Percentiles rank a stretch among this genome's conserved stretches.
Evolutionary conservation across 2,113 vertebrate genomes (phyloP).

Genomic region (Aegotheles bennettii): DNA sequence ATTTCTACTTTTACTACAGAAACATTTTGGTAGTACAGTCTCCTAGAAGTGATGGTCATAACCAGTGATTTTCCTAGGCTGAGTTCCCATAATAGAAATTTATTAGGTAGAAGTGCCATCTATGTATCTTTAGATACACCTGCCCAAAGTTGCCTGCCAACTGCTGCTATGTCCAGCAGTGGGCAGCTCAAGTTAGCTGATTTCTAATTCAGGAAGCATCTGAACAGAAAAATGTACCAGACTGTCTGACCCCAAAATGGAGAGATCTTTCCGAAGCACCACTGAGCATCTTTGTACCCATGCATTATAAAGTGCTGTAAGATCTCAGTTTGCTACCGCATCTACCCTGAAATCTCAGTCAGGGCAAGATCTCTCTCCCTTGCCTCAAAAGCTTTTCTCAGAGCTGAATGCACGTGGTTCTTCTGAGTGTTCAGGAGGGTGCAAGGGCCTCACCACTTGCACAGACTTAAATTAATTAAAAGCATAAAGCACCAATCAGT

Average conservation of each 20-base stretch:
- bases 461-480: background rate
- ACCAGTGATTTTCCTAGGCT: background rate
- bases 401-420: background rate
- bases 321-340: background rate
- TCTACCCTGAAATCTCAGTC: background rate
- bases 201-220: background rate
- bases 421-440: background rate
- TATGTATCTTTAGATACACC: background rate
- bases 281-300: background rate
- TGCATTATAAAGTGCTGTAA: background rate
- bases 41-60: background rate
- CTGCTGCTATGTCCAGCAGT: background rate
- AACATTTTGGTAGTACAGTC: background rate
- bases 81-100: fast-evolving
- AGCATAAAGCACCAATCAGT: background rate
- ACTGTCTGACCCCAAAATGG: fast-evolving
- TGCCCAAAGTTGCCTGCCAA: background rate
- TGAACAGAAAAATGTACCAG: background rate
- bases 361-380: background rate
- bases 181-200: background rate
- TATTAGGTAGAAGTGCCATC: background rate
- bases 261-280: background rate
- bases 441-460: background rate
- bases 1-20: background rate
- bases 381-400: background rate